These are phyloP conservation scores for Apeltes quadracus DNA, from an alignment of 2,113 vertebrate genomes.

Conservation along the genomic window DNA sequence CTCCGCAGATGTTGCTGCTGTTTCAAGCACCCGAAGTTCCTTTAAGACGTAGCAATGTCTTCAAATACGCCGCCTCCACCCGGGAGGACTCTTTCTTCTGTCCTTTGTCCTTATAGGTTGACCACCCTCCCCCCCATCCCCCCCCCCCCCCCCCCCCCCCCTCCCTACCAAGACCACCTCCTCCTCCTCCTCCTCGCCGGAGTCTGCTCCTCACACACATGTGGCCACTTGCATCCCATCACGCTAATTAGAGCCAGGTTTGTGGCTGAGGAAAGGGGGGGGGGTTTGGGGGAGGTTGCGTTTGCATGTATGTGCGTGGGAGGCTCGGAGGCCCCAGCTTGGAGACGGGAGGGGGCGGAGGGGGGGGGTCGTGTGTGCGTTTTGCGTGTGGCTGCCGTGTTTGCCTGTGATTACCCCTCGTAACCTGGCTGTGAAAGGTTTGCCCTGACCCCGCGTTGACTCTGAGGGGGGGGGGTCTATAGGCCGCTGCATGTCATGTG, in stretches of 20 bases:
- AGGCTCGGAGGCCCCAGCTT: constrained; percentile 16
- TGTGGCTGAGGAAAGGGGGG: constrained; percentile 62
- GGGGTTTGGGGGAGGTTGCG: constrained; percentile 10
- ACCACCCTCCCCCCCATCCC: constrained; percentile 38
- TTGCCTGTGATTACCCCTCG: constrained; percentile 79
- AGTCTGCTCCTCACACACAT: constrained; percentile 67
- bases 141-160: neutral
- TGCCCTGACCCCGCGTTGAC: constrained; percentile 80
- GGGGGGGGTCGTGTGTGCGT: constrained; percentile 70
- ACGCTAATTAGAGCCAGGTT: constrained; percentile 84
- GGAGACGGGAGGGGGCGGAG: constrained; percentile 17
- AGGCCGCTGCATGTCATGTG: constrained; percentile 54
- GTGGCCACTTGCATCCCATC: constrained; percentile 76
- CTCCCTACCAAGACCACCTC: constrained; percentile 18
- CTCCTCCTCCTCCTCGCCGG: constrained; percentile 33
- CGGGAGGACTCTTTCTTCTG: constrained; percentile 62
- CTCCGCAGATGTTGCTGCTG: constrained; percentile 53
- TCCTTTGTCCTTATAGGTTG: constrained; percentile 46
- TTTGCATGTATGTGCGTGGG: constrained; percentile 52
- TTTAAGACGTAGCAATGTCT: constrained; percentile 64
- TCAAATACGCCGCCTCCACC: constrained; percentile 53
- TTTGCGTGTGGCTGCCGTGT: constrained; percentile 83
- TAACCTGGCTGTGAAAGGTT: constrained; percentile 83
- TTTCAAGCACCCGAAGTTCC: constrained; percentile 46
- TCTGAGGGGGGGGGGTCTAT: constrained; percentile 54